A percentile compares a stretch with the other conserved stretches of the same genome.
phyloP scores from a whole-genome alignment of 2,888 invertebrate genomes.

The Orthosia gothica region DNA sequence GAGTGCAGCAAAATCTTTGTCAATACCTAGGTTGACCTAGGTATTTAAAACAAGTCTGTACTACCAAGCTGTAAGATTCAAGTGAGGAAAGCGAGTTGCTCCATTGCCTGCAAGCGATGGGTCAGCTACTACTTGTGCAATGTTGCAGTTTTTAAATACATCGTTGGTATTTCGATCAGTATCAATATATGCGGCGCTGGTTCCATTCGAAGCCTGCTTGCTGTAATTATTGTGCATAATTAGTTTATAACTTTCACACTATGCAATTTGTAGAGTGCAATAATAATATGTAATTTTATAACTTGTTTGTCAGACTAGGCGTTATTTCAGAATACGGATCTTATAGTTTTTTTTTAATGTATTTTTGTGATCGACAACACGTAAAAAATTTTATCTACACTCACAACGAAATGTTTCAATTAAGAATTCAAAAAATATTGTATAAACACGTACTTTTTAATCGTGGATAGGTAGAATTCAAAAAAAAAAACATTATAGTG shows the following conservation, averaged over 20 bases:
- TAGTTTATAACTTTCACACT: constrained; percentile 49
- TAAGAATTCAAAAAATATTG: too few species aligned
- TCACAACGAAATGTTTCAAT: too few species aligned
- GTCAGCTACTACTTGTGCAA: constrained; percentile 56
- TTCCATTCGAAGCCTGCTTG: constrained; percentile 52
- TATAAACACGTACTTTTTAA: too few species aligned
- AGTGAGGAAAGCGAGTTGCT: constrained; percentile 61
- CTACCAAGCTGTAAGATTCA: constrained; percentile 38
- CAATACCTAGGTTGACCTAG: constrained; percentile 37
- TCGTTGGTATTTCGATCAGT: constrained; percentile 59
- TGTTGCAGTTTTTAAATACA: constrained; percentile 61
- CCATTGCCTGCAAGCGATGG: constrained; percentile 63
- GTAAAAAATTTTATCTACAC: neutral
- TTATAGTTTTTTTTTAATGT: neutral
- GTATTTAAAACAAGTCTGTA: constrained; percentile 45
- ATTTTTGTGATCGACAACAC: neutral
- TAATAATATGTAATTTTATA: constrained; percentile 20
- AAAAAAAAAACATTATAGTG: too few species aligned
- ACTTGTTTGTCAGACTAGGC: constrained; percentile 6
- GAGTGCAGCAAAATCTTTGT: constrained; percentile 32
- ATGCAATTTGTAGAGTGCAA: constrained; percentile 16
- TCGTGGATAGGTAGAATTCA: too few species aligned
- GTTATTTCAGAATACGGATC: neutral
- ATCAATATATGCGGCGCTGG: constrained; percentile 59
- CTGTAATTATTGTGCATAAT: constrained; percentile 54